Conservation (phyloP, 2,113 vertebrate genomes). For the Sporophila hypoxantha region DNA sequence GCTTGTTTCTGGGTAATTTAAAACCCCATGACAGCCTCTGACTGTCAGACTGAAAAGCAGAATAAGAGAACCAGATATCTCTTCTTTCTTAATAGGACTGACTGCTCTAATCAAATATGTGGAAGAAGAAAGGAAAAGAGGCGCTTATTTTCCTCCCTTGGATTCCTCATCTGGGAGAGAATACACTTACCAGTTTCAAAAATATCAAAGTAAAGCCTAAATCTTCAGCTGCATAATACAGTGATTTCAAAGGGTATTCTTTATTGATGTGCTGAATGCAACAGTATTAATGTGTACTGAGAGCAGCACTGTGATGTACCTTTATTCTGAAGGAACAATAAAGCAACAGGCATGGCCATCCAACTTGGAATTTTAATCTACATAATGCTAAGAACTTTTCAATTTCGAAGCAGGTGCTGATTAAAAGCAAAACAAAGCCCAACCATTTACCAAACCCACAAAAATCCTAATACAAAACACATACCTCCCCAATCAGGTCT, state of each 20-base stretch:
- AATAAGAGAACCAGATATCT: constrained; percentile 34
- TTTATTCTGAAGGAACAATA: background rate
- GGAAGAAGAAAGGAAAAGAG: constrained; percentile 27
- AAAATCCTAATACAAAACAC: background rate
- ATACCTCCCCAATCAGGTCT: accelerated
- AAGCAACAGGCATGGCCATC: background rate
- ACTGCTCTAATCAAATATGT: constrained; percentile 21
- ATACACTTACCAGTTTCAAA: constrained; percentile 14
- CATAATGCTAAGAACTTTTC: background rate
- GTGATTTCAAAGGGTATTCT: background rate
- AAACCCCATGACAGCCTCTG: constrained; percentile 33
- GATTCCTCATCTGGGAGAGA: constrained; percentile 26
- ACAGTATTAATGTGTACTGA: background rate
- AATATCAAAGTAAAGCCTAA: constrained; percentile 21
- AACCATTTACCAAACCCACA: background rate
- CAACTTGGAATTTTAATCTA: background rate
- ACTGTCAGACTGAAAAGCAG: constrained; percentile 35
- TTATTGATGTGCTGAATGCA: background rate
- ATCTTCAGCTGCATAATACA: background rate
- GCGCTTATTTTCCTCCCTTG: background rate
- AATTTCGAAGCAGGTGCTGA: background rate
- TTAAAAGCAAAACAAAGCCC: background rate
- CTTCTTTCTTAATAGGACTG: background rate
- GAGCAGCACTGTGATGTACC: background rate
- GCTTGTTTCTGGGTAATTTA: constrained; percentile 31